Percentiles rank a stretch among this genome's conserved stretches.
phyloP scores from a whole-genome alignment of 2,113 vertebrate genomes.

The Maccullochella peelii region DNA sequence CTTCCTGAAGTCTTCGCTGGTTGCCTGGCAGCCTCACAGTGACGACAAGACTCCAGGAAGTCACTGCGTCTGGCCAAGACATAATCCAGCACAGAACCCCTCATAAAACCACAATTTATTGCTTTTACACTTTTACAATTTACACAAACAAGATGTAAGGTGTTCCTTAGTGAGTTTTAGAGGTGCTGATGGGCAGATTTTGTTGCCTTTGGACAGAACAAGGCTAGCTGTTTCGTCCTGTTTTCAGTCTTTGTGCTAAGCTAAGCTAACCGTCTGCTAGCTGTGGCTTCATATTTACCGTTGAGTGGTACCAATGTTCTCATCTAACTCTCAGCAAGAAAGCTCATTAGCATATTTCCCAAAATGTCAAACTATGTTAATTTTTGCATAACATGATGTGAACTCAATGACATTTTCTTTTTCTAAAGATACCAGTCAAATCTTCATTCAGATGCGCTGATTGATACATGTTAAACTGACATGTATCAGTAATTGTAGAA shows the following conservation, averaged over 20 bases:
- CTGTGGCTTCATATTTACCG: neutral
- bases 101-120: neutral
- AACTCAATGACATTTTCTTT: neutral
- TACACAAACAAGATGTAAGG: neutral
- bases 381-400: neutral
- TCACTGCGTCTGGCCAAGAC: neutral
- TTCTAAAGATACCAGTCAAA: neutral
- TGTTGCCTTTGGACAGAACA: neutral
- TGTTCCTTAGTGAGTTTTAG: neutral
- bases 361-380: neutral
- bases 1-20: neutral
- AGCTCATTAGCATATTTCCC: neutral
- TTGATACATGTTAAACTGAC: neutral
- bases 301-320: neutral
- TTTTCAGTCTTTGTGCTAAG: neutral
- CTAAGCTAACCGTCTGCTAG: too few species aligned
- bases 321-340: neutral
- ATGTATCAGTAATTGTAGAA: neutral
- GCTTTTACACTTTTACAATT: neutral
- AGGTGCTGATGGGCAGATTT: neutral
- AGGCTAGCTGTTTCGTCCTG: neutral
- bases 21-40: neutral
- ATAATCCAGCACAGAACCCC: neutral
- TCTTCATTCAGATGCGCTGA: neutral
- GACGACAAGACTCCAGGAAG: neutral